Conservation (phyloP, 2,113 vertebrate species). For the Psettodes erumei region DNA sequence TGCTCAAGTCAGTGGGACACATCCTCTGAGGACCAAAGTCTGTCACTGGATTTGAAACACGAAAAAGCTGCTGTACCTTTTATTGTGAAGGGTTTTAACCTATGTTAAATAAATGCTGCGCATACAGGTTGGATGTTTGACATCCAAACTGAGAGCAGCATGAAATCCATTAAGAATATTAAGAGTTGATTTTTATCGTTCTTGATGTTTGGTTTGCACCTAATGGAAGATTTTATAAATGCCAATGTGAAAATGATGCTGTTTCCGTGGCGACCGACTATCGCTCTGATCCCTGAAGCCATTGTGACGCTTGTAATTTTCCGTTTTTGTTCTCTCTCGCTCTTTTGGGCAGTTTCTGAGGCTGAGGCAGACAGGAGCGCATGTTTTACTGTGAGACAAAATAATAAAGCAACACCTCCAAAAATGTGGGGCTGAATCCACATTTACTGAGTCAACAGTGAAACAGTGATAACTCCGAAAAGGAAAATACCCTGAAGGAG, state of each 20-base stretch:
- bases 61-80: not conserved
- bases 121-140: not conserved
- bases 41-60: not conserved
- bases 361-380: too few species aligned
- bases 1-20: not conserved
- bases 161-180: not conserved
- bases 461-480: not conserved
- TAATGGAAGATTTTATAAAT: not conserved
- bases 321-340: not conserved
- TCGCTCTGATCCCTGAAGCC: not conserved
- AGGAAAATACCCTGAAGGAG: not conserved
- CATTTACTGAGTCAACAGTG: not conserved
- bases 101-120: not conserved
- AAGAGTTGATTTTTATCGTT: not conserved
- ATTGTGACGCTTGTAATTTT: not conserved
- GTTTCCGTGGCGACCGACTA: not conserved
- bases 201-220: not conserved
- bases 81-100: too few species aligned
- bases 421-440: constrained; percentile 4
- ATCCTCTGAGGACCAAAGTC: not conserved
- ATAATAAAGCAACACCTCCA: not conserved
- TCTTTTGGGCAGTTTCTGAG: not conserved
- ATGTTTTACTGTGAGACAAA: not conserved
- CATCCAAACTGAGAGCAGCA: not conserved
- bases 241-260: not conserved